Evolutionary conservation across 2,888 invertebrate genomes (phyloP), one percentile per base, ranked within the genome.

Genomic region (Tolmerus cingulatus): DNA sequence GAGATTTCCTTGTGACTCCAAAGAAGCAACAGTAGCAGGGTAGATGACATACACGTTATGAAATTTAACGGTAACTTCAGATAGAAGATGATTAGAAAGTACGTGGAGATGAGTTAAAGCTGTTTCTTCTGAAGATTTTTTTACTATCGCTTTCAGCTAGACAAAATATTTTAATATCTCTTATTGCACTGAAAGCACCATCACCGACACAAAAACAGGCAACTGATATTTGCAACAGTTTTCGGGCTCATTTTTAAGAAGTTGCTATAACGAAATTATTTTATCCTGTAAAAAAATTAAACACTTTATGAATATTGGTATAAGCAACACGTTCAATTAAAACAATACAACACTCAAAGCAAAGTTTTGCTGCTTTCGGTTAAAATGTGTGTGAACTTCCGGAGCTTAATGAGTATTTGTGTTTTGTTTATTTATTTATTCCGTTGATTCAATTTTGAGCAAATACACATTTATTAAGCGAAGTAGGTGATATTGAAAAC

Each of bases 21-120:
- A 74, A 85, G 27, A 85, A 27, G 16, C 46, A 85, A 74, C 85
- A 74, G 85, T 40, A 46, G 74, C 74, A 43, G 19, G 19, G 27
- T 40, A 74, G 74, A 74, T 74, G 34, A 74, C 85, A 85, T 85
- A 85, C 85, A 85, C 85, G 23, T 23, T 66, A 66, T 66, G 66
- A 66, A 27, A 23, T 27, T 66, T 5, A 66, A 66, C 66, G 51
- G 51, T 7, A 51, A 66, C 66, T 66, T 66, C 66, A 66, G 27
- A 66, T 19, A 66, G 57, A 23, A 57, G 66, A 66, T 27, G 19
- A 27, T 66, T 66, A 27, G 27, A 66, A 66, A 66, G 66, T 66
- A 12, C 66, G 12, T 9, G 12, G 66, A 51, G 34, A 37, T 37
- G 30, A 37, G 12, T 78, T 78, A 43, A 78, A 43, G 78, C 23